phyloP scores from a whole-genome alignment of 2,797 vertebrate species.

The Paramormyrops hopkinsi region DNA sequence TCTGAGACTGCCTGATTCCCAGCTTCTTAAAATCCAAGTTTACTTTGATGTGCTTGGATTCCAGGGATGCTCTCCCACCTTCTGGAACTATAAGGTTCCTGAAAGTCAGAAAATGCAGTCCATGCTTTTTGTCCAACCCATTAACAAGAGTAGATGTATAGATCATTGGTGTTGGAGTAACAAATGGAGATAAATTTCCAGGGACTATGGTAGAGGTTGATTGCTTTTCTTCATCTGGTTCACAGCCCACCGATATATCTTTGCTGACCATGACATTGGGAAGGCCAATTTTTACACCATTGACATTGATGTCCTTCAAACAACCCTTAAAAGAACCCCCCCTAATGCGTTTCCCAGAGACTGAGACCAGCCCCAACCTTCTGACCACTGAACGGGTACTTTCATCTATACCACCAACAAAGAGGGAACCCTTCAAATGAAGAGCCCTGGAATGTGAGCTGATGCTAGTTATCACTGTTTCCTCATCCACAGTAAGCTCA shows the following conservation, averaged over 20 bases:
- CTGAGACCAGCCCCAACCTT: conserved; percentile 63
- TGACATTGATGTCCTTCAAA: conserved; percentile 69
- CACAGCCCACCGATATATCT: conserved; percentile 84
- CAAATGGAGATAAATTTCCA: conserved; percentile 32
- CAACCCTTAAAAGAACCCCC: conserved; percentile 87
- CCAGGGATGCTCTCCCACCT: conserved; percentile 67
- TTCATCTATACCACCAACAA: conserved; percentile 76
- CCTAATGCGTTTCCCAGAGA: conserved; percentile 68
- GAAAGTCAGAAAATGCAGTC: conserved; percentile 63
- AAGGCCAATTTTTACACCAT: conserved; percentile 64
- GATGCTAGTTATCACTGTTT: conserved; percentile 62
- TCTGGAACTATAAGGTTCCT: conserved; percentile 75
- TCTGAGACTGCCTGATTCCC: conserved; percentile 74
- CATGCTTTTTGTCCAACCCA: conserved; percentile 54
- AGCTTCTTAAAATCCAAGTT: conserved; percentile 73
- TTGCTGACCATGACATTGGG: conserved; percentile 72
- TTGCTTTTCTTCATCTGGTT: conserved; percentile 54
- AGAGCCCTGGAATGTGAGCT: conserved; percentile 51
- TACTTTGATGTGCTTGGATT: conserved; percentile 76
- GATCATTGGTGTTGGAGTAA: conserved; percentile 45
- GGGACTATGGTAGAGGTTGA: conserved; percentile 31
- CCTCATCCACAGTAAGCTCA: conserved; percentile 68
- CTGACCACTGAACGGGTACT: conserved; percentile 58
- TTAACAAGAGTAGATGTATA: conserved; percentile 54
- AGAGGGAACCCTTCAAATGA: conserved; percentile 67